Evolutionary conservation across 1,140 invertebrate species (phyloP).

Genomic region (Caenorhabditis latens): DNA sequence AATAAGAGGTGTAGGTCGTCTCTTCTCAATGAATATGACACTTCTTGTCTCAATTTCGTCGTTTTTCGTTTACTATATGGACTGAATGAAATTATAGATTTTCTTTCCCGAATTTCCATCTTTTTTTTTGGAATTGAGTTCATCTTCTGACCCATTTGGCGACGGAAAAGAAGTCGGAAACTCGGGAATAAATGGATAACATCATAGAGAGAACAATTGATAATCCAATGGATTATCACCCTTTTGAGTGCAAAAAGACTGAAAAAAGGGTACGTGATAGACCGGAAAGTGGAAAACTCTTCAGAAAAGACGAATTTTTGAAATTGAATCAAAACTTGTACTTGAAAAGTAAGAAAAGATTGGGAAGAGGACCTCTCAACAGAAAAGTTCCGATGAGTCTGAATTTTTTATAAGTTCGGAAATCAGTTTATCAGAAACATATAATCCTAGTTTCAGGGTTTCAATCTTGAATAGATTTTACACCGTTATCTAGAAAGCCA

Average conservation of each 20-base stretch:
- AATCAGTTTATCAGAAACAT: no score
- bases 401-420: neutral
- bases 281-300: neutral
- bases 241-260: neutral
- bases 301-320: neutral
- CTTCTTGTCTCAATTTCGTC: slow-evolving; percentile 43
- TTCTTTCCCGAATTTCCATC: neutral
- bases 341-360: neutral
- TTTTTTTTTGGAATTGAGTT: neutral
- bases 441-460: no score
- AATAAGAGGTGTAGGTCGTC: slow-evolving; percentile 23
- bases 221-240: neutral
- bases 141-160: neutral
- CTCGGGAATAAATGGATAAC: neutral
- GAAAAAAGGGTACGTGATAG: slow-evolving; percentile 11
- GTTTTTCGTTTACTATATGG: slow-evolving; percentile 4
- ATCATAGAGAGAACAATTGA: neutral
- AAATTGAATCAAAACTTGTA: neutral
- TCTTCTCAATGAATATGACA: slow-evolving; percentile 42
- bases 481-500: no score
- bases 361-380: no score
- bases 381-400: neutral
- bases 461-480: no score
- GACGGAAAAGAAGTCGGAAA: neutral
- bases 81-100: neutral